Evolutionary conservation across 1,140 invertebrate species (phyloP).

Genomic region (Cardiocondyla obscurior): DNA sequence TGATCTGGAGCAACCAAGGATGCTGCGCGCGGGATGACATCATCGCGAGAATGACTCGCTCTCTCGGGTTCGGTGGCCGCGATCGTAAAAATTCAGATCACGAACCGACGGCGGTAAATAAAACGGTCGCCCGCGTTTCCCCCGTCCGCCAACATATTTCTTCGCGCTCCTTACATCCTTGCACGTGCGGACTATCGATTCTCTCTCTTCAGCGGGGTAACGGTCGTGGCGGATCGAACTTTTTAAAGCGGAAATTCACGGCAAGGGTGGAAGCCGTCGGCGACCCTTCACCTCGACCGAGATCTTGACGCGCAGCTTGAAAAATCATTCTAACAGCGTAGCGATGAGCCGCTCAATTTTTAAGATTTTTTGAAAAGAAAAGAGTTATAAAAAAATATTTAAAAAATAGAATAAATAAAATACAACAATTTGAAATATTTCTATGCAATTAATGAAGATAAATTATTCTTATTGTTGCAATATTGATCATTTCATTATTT

Average conservation of each 20-base stretch:
- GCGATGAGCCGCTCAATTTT: neutral
- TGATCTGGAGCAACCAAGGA: neutral
- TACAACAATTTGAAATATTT: too few species aligned
- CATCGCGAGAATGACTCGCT: slow-evolving; percentile 42
- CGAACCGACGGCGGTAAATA: slow-evolving; percentile 67
- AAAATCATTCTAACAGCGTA: slow-evolving; percentile 41
- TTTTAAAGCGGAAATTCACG: slow-evolving; percentile 52
- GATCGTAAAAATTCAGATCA: slow-evolving; percentile 70
- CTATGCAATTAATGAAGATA: neutral
- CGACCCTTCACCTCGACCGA: neutral
- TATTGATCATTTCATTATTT: neutral
- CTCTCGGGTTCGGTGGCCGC: slow-evolving; percentile 26
- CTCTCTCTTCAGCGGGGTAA: slow-evolving; percentile 8
- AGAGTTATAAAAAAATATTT: too few species aligned
- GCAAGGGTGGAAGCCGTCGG: neutral
- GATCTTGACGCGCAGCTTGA: slow-evolving; percentile 33
- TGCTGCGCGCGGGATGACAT: slow-evolving; percentile 31
- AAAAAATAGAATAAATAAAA: too few species aligned
- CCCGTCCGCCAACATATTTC: slow-evolving; percentile 64
- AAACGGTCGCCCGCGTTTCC: slow-evolving; percentile 64
- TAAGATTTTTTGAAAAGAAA: neutral
- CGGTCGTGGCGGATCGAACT: slow-evolving; percentile 17
- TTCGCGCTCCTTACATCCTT: slow-evolving; percentile 60
- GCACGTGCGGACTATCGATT: slow-evolving; percentile 62
- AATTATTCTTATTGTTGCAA: neutral